These are phyloP conservation scores for Penelope pileata DNA, from an alignment of 2,113 vertebrate genomes.

Conservation along the genomic window DNA sequence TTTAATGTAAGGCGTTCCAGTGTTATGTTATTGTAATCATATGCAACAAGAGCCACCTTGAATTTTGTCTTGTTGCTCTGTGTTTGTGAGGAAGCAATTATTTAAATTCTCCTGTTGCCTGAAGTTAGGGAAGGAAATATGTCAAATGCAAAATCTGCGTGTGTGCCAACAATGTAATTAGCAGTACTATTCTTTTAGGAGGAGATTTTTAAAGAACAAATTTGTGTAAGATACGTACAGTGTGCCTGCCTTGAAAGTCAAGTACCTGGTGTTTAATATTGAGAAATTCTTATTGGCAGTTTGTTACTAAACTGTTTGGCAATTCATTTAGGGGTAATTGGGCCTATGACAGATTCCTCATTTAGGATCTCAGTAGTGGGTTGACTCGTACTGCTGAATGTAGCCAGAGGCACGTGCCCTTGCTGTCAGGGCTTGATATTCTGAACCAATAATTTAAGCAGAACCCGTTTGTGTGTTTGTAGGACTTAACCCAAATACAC, in stretches of 20 bases:
- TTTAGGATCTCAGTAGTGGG: neutral
- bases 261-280: neutral
- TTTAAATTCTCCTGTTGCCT: neutral
- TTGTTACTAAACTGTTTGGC: neutral
- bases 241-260: neutral
- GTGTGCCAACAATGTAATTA: neutral
- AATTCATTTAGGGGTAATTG: neutral
- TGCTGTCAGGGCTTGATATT: neutral
- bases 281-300: neutral
- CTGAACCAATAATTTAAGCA: neutral
- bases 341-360: neutral
- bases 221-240: neutral
- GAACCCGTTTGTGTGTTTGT: slow-evolving; percentile 8
- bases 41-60: neutral
- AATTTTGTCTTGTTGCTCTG: neutral
- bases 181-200: neutral
- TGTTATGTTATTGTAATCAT: neutral
- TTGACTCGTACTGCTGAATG: neutral
- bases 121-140: neutral
- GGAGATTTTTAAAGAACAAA: neutral
- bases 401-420: neutral
- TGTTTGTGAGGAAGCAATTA: neutral
- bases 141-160: neutral
- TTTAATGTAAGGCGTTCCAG: neutral
- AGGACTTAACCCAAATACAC: slow-evolving; percentile 49